Evolutionary conservation across 1,140 invertebrate genomes (phyloP), one percentile per base, ranked within the genome.

Genomic region (Lasaia peninsularis): DNA sequence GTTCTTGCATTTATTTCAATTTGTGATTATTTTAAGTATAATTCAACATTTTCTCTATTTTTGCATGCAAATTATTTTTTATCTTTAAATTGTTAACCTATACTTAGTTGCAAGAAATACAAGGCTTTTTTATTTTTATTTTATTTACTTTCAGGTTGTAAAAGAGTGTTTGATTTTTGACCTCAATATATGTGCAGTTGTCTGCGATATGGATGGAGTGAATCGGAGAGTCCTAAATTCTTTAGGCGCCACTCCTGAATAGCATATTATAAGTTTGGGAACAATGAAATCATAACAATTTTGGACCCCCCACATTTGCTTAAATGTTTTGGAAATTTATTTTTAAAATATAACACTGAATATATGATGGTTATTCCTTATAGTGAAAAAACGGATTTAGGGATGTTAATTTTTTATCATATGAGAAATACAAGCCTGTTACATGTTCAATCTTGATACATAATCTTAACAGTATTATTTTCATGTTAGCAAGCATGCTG

Each of bases 161-260:
- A 10, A 18, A 5, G 9, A 48, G 20, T 48, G 40, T 21, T 20
- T 48, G 0, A 20, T 11, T 5, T 11, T 18, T 0, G 14, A 48
- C 6, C 18, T 48, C 14, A 48, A 8, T 11, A 16, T 53, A 6
- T 33, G 32, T 20, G 59, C 56, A 10, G 58, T 49, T n/a, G 56
- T 65, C 9, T 62, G 56, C 33, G 59, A 62, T 49, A 65, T 59
- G 56, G 56, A 56, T 56, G 63, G 59, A 8, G 55, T 62, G 2
- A 65, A 65, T 48, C 44, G 48, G 32, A 58, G 52, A 64, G 72
- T 40, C 58, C 58, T 53, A 59, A 77, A 11, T 12, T 57, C 51
- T 1, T 55, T 63, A 33, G 60, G 60, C 11, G 60, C 57, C n/a
- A 34, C 48, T 20, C 3, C 32, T 18, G 31, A 56, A 8, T 12